Conservation (phyloP, 2,113 vertebrate genomes). For the Rallus limicola region DNA sequence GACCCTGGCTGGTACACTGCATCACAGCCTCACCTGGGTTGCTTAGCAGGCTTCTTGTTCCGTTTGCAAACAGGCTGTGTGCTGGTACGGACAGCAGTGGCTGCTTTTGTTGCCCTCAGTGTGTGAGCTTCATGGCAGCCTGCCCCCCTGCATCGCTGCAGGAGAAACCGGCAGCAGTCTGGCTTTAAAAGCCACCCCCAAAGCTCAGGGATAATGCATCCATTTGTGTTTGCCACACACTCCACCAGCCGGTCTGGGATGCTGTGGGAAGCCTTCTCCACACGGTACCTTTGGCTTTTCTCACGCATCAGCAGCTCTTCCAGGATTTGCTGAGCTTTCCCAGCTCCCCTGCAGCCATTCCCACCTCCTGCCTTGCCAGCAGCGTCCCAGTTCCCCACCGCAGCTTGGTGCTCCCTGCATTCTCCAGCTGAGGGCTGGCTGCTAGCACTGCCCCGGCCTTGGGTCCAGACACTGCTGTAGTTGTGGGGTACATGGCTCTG, state of each 20-base stretch:
- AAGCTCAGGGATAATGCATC: background rate
- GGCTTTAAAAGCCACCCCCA: background rate
- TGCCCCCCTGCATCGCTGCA: accelerated
- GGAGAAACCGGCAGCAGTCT: background rate
- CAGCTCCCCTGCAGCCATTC: background rate
- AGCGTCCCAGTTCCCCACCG: background rate
- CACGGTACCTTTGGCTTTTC: background rate
- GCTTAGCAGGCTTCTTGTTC: background rate
- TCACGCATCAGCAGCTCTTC: background rate
- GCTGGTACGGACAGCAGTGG: background rate
- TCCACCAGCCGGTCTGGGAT: background rate
- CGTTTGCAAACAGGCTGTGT: background rate
- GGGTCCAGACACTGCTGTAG: background rate
- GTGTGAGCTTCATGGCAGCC: accelerated
- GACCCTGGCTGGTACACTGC: background rate
- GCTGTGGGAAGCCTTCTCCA: background rate
- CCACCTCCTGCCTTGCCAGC: background rate
- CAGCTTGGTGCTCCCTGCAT: background rate
- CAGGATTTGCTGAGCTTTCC: constrained; percentile 19
- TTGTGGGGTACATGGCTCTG: background rate
- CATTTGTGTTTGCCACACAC: accelerated
- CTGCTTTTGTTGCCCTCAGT: background rate
- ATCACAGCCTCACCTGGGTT: background rate
- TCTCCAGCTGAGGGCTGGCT: background rate
- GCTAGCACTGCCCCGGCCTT: background rate